Evolutionary conservation across 2,888 invertebrate genomes (phyloP).

Genomic region (Anagyrus pseudococci): DNA sequence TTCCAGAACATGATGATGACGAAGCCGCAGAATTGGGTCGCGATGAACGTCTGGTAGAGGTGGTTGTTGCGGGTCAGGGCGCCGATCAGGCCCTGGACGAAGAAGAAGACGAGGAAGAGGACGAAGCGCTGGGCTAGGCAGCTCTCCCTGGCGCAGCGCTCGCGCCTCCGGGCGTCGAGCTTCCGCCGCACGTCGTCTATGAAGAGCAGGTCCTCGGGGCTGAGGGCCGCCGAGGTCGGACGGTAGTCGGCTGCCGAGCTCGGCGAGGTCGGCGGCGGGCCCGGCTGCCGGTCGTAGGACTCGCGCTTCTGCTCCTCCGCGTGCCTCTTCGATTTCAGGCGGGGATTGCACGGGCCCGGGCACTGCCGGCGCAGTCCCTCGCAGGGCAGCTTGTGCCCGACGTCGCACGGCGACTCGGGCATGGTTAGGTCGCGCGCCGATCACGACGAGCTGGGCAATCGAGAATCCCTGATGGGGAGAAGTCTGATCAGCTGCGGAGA

Average conservation of each 20-base stretch:
- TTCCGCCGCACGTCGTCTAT: constrained; percentile 22
- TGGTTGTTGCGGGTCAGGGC: constrained; percentile 43
- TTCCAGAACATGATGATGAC: constrained; percentile 49
- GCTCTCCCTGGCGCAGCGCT: background rate
- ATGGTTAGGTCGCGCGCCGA: too few species aligned
- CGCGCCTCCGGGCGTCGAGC: constrained; percentile 8
- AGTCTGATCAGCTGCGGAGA: too few species aligned
- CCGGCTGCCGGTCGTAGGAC: too few species aligned
- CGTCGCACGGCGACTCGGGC: background rate
- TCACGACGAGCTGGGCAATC: too few species aligned
- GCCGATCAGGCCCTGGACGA: constrained; percentile 41
- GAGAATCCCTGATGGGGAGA: too few species aligned
- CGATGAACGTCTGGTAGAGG: constrained; percentile 49
- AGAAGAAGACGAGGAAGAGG: constrained; percentile 41
- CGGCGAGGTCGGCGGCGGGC: constrained; percentile 12
- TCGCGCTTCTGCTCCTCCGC: constrained; percentile 17
- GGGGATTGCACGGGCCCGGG: constrained; percentile 49
- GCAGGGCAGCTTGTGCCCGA: background rate
- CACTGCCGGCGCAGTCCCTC: constrained; percentile 43
- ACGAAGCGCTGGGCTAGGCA: background rate
- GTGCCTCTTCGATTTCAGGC: too few species aligned
- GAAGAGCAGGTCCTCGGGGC: constrained; percentile 18
- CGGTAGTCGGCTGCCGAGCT: background rate
- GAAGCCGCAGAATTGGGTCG: constrained; percentile 54
- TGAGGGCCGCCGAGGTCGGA: constrained; percentile 5